Percentiles rank a stretch among this genome's conserved stretches.
These are phyloP conservation scores for Esox masquinongy DNA, from an alignment of 2,797 vertebrate species.

Conservation along the genomic window DNA sequence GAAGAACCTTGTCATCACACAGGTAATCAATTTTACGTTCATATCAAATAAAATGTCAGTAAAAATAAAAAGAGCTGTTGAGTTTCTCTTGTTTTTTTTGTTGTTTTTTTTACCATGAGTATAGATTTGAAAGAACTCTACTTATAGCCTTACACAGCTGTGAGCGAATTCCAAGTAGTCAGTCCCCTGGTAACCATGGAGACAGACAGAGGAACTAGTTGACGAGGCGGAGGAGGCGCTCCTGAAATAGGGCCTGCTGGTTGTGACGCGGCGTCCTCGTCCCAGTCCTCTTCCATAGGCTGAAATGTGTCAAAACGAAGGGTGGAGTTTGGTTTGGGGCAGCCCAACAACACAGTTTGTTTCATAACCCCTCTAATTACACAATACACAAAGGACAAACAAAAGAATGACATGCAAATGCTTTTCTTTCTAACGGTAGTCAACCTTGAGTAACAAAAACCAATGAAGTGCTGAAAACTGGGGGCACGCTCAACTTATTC, in stretches of 20 bases:
- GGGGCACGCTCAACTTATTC: background rate
- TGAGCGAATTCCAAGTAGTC: constrained; percentile 76
- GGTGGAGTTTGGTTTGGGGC: constrained; percentile 97
- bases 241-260: constrained; percentile 54
- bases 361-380: constrained; percentile 50
- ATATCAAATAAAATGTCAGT: constrained; percentile 93
- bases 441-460: background rate
- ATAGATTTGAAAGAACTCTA: constrained; percentile 79
- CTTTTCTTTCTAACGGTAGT: background rate
- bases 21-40: constrained; percentile 42
- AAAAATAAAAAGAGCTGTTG: constrained; percentile 90
- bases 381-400: constrained; percentile 21
- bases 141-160: constrained; percentile 75
- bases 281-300: constrained; percentile 94
- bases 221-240: constrained; percentile 65
- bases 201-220: constrained; percentile 76
- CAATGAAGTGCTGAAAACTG: background rate
- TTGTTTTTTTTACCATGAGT: constrained; percentile 83
- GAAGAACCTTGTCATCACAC: constrained; percentile 78
- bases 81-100: constrained; percentile 49
- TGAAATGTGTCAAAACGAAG: constrained; percentile 99
- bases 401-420: constrained; percentile 17
- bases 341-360: constrained; percentile 74
- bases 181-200: constrained; percentile 48
- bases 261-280: constrained; percentile 69